Evolutionary conservation across 2,888 invertebrate genomes (phyloP), one percentile per base, ranked within the genome.

Genomic region (Tanypteryx hageni): DNA sequence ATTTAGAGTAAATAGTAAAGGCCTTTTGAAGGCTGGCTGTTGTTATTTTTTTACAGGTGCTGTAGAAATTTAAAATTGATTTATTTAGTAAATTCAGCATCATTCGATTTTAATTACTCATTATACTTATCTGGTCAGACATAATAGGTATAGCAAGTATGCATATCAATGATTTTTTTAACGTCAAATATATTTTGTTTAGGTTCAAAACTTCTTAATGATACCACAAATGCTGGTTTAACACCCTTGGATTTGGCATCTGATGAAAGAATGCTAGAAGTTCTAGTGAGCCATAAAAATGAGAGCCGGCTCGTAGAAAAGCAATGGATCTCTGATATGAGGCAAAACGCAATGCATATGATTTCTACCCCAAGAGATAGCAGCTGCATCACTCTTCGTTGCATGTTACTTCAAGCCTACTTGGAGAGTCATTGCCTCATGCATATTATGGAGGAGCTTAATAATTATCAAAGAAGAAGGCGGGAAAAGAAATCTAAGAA

Each of bases 271-370:
- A 89, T 89, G 89, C 10, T n/a, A 11, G 18, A 89, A 16, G 31
- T 89, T 64, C 89, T 89, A 0, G 11, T 18, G 31, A 27, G 64
- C n/a, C 31, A 64, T n/a, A 89, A 89, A 61, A 16, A 14, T 18
- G 31, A 89, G 31, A 56, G 64, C 44, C 89, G 58, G 4, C 31
- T 59, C 10, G 64, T 68, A 0, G 89, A 89, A 44, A 89, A 89
- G 44, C 14, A 64, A 61, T 89, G 61, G 61, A 44, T 89, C 8
- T 89, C 64, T 13, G 89, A 89, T 18, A 89, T 89, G 89, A 89
- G 64, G 44, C 64, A 14, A 9, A 89, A n/a, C 14, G 56, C 11
- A 7, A 83, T 14, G 8, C 57, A 56, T 11, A 7, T 64, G 11
- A 18, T 64, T 2, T 64, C 4, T 13, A 16, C 64, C 18, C 89